phyloP scores from a whole-genome alignment of 2,113 vertebrate species.

The Heliornis fulica region DNA sequence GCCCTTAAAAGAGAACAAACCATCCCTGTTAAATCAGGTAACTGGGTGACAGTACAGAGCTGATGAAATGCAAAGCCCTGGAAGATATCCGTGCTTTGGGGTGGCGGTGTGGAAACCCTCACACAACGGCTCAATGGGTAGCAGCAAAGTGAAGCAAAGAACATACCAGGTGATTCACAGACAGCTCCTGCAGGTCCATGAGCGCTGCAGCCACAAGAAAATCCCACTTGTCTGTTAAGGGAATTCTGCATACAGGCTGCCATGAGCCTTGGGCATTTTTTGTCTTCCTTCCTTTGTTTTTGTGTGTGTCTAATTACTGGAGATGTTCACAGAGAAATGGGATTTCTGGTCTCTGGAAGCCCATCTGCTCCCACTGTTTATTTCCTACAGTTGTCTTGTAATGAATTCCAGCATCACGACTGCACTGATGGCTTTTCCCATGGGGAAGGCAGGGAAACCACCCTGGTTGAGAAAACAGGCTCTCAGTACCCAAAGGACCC shows the following conservation, averaged over 20 bases:
- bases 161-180: not conserved
- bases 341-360: constrained; percentile 28
- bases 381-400: not conserved
- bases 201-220: not conserved
- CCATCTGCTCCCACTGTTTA: constrained; percentile 45
- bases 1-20: not conserved
- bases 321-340: not conserved
- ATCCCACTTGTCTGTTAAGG: not conserved
- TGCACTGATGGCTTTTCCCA: not conserved
- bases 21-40: not conserved
- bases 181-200: not conserved
- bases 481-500: not conserved
- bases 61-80: not conserved
- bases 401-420: not conserved
- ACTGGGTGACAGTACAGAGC: not conserved
- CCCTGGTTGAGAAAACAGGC: not conserved
- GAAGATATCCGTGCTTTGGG: not conserved
- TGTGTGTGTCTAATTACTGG: not conserved
- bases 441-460: not conserved
- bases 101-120: not conserved
- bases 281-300: not conserved
- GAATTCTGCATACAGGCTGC: not conserved
- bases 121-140: not conserved
- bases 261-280: not conserved
- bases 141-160: not conserved